Evolutionary conservation across 2,888 invertebrate species (phyloP), one percentile per base, ranked within the genome.

Genomic region (Thereva unica): DNA sequence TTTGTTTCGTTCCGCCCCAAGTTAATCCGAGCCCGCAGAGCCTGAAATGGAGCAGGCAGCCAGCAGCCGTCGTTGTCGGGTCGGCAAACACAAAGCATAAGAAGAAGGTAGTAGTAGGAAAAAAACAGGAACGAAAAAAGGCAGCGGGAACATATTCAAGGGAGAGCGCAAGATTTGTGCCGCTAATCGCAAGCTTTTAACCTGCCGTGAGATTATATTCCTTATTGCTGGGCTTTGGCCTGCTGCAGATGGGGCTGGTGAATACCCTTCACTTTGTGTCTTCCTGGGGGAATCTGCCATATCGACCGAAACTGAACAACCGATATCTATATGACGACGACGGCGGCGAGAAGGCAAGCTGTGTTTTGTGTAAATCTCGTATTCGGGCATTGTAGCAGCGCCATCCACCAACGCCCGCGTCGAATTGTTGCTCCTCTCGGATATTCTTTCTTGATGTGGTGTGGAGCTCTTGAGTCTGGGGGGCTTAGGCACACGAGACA

Each of bases 1-100:
- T 61, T 61, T 61, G 61, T 61, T 61, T 61, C 61, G 61, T 61
- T 50, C 49, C 61, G 49, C 50, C 50, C 40, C 61, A 61, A 61
- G 49, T 61, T 49, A 50, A 50, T 57, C 57, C 23, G 23, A 23
- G 23, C 23, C 23, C 23, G 23, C 23, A 23, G 23, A 23, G 23
- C 23, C 23, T 23, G 23, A 23, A 23, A 23, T 23, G 23, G 23
- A 23, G 23, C 23, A 23, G 23, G 23, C 23, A 23, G 23, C 23
- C 23, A 23, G 23, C 23, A 23, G 23, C 23, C 23, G 23, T 23
- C 23, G 23, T 23, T 23, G 23, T 23, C 23, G 23, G 23, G 45
- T 45, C 45, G 45, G 45, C 45, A 44, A 45, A 34, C 57, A 61
- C 40, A 40, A 8, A 50, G 23, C 34, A 49, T 35, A 40, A 35